phyloP scores from a whole-genome alignment of 2,113 vertebrate genomes.

The Mastomys coucha region DNA sequence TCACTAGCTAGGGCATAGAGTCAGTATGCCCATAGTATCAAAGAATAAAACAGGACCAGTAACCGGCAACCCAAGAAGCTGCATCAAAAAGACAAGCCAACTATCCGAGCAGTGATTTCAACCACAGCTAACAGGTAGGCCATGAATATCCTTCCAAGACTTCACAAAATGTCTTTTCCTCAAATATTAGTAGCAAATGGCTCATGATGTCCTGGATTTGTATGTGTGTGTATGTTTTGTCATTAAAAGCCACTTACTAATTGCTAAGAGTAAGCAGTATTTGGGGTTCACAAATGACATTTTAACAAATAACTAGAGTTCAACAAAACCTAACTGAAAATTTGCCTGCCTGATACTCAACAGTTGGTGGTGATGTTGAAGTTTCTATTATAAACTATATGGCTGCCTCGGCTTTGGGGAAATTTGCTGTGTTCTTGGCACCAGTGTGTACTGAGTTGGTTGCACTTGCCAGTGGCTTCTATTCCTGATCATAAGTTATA shows the following conservation, averaged over 20 bases:
- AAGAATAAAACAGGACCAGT: slow-evolving; percentile 38
- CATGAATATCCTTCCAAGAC: neutral
- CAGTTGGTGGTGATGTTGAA: slow-evolving; percentile 29
- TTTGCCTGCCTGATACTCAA: slow-evolving; percentile 16
- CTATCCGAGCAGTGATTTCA: slow-evolving; percentile 43
- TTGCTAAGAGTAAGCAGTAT: slow-evolving; percentile 32
- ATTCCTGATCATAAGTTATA: neutral
- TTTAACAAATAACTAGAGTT: slow-evolving; percentile 31
- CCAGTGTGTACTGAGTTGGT: neutral
- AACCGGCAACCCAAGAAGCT: slow-evolving; percentile 25
- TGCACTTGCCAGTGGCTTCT: neutral
- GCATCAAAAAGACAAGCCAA: slow-evolving; percentile 48
- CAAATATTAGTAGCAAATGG: slow-evolving; percentile 35
- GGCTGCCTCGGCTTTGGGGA: neutral
- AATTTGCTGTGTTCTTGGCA: slow-evolving; percentile 35
- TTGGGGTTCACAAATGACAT: slow-evolving; percentile 47
- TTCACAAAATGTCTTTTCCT: slow-evolving; percentile 9
- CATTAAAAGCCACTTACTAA: slow-evolving; percentile 17
- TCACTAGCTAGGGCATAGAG: neutral
- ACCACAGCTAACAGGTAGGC: slow-evolving; percentile 32
- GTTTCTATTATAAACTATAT: neutral
- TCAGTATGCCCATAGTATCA: neutral
- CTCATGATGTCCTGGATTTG: neutral
- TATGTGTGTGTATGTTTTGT: neutral
- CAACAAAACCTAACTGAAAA: slow-evolving; percentile 45